Base-by-base conservation (phyloP, 1,140 invertebrate species). In the Drosophila equinoxialis region DNA sequence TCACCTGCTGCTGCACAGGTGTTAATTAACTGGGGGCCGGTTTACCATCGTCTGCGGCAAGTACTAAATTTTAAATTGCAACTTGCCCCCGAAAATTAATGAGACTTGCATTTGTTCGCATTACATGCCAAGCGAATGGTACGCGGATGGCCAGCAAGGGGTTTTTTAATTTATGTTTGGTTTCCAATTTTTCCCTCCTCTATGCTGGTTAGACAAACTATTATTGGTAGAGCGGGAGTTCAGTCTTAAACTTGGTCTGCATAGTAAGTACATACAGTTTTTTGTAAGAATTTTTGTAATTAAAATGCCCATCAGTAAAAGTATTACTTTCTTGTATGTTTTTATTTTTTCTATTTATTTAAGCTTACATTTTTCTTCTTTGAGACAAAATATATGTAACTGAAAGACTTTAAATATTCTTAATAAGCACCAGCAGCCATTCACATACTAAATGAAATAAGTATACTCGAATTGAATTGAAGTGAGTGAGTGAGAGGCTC, bases 11-110 rank as follows among this genome's bases (percentile, higher is more conserved):
- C 74, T 48, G 57, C 63, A 60, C 70, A 80, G 83, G 83, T 89
- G 83, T 87, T 87, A 87, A 87, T 87, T 87, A 87, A 83, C 83
- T 87, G 70, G 66, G 71, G 70, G 64, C 39, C 62, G 41, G 42
- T 54, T 51, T 60, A 42, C 68, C 68, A 60, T 69, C 66, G 70
- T 68, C 68, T 75, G 64, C 55, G 60, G 23, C 54, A 62, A 65
- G 65, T 26, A 74, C 69, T 89, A 89, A 80, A 87, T 89, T 83
- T 83, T 71, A 89, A 87, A 87, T 81, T 89, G 83, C 83, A 89
- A 70, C 42, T 74, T 72, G 64, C 63, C 71, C 62, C 45, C 45
- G 8, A 73, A 85, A 85, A 87, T 86, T 86, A 86, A 83, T 82
- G 83, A 74, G 77, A 80, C 83, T 83, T 81, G 74, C 84, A 81